Base-by-base conservation (phyloP, 1,140 invertebrate genomes). In the Drosophila novamexicana region DNA sequence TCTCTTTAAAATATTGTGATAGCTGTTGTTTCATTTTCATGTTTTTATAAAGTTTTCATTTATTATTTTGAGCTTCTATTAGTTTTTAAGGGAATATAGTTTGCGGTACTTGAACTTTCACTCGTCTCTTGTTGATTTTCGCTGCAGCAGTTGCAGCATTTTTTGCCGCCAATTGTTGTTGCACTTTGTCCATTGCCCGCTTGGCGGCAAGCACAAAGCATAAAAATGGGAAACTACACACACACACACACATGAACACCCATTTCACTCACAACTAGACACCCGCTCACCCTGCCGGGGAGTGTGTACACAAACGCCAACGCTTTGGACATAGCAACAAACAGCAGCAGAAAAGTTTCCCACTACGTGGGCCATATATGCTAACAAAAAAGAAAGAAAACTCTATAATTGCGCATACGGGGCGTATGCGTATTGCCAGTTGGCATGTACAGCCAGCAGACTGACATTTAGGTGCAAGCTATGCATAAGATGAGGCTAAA, bases 141-240 rank as follows among this genome's bases (percentile, higher is more conserved):
- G 29, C 34, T 59, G 42, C 29, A n/a, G 45, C 45, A 47, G 1
- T 6, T 45, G 57, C 42, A 4, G 63, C 47, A 50, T 66, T 56
- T 66, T 77, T 49, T 58, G 16, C 37, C 44, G 39, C 56, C 64
- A 57, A 66, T 66, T 66, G 64, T 66, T 47, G 64, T 58, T 67
- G 42, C 65, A 59, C 18, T 68, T 52, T 50, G 42, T 37, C 44
- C 52, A 56, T 54, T 69, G 56, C 32, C 36, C 50, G 36, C 40
- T 59, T 63, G 36, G 36, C 29, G 68, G 22, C 34, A 57, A 71
- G 39, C 9, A 45, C 44, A 50, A 71, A 65, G 36, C 61, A 65
- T 65, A 57, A 65, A 64, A 71, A 54, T 63, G 40, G 16, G 34
- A 70, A 58, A 47, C 61, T 39, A 16, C 49, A 49, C 44, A 49